Base-by-base conservation (phyloP, 2,797 vertebrate genomes). In the Argyrosomus regius region DNA sequence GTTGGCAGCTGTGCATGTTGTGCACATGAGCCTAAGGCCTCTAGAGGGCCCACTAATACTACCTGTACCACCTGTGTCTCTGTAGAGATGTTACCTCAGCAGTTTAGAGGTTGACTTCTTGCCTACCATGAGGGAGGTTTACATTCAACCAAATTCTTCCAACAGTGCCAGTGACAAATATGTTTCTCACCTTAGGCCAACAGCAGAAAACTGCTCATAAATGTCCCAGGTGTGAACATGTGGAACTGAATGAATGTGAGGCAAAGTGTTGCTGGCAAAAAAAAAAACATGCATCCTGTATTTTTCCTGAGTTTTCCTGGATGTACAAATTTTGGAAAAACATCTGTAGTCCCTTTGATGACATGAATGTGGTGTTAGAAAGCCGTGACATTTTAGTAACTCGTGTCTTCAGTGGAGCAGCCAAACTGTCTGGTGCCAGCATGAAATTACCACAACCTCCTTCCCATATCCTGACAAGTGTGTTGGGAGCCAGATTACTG, bases 31-130 rank as follows among this genome's bases (percentile, higher is more conserved):
- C 9, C 26, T 54, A 14, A 69, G 64, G 63, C 91, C 87, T 91
- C 84, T 81, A 91, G 87, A 78, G 78, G 88, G 89, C 87, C 72
- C 66, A 85, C 89, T 89, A 66, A 78, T 73, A 60, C 86, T 75
- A 75, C 82, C 77, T 84, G 82, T 71, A 26, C 54, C 26, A 61
- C 61, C 67, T 75, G 46, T 65, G 12, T 48, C 13, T 79, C 45
- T 6, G 18, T 11, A 20, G 17, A 35, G 11, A 52, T 46, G 57
- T 73, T 80, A 22, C 72, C 83, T 81, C 68, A 80, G 70, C 12
- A 17, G 17, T 43, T 69, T 31, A 18, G 53, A 69, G 48, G 14
- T 63, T 22, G 24, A 75, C 26, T 26, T 4, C 4, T 3, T 69
- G 39, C 43, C 20, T 22, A 1, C n/a, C 49, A 35, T 63, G 6